These are phyloP conservation scores for Eugnorisma glareosa DNA, from an alignment of 2,888 invertebrate species.

Conservation along the genomic window DNA sequence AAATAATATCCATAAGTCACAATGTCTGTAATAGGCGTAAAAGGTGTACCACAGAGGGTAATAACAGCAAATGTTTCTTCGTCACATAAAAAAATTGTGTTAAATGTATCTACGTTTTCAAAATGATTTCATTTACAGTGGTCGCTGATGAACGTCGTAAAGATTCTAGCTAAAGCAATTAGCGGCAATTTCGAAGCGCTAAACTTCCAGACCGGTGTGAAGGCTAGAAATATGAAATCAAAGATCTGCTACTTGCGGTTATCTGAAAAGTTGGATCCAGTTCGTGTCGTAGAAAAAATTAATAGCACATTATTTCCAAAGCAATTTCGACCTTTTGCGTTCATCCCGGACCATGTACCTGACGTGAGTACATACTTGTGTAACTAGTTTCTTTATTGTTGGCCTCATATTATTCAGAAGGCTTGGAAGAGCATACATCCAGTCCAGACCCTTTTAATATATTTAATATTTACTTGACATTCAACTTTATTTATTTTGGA, in stretches of 20 bases:
- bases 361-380: conserved; percentile 78
- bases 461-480: too few species aligned
- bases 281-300: conserved; percentile 68
- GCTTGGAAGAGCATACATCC: not conserved
- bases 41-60: conserved; percentile 63
- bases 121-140: conserved; percentile 68
- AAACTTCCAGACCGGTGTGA: conserved; percentile 62
- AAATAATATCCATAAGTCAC: not conserved
- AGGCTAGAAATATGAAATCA: not conserved
- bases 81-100: not conserved
- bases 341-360: conserved; percentile 73
- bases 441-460: too few species aligned
- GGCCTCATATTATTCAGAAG: not conserved
- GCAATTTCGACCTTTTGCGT: conserved; percentile 64
- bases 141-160: conserved; percentile 59
- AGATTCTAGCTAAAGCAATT: conserved; percentile 66
- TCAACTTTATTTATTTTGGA: too few species aligned
- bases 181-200: conserved; percentile 74
- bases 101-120: not conserved
- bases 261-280: conserved; percentile 74
- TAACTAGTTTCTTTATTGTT: too few species aligned
- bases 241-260: conserved; percentile 75
- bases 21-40: conserved; percentile 74
- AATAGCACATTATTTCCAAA: conserved; percentile 51
- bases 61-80: not conserved